Percentiles rank a stretch among this genome's conserved stretches.
Conservation (phyloP, 2,113 vertebrate genomes). For the Alligator sinensis region DNA sequence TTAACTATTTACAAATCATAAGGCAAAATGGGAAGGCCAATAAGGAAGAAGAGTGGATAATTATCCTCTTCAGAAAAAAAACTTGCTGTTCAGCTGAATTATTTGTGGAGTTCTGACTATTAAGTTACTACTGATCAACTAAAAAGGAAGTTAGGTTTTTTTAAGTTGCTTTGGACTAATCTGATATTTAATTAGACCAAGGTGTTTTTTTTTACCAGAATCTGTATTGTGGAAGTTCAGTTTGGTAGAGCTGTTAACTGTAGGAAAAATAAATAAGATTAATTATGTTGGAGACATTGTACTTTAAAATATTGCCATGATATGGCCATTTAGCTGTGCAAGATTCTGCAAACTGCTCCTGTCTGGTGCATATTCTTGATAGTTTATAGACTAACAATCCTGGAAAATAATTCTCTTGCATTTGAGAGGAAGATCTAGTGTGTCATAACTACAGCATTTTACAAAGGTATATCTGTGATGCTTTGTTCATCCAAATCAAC, state of each 20-base stretch:
- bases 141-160: not conserved
- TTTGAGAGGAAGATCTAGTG: not conserved
- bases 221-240: not conserved
- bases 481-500: not conserved
- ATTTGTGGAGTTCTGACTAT: not conserved
- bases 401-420: too few species aligned
- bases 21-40: not conserved
- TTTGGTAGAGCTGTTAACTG: not conserved
- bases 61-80: not conserved
- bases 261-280: not conserved
- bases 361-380: not conserved
- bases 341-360: not conserved
- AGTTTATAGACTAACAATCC: not conserved
- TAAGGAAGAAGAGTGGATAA: rapidly evolving
- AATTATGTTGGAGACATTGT: not conserved
- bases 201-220: not conserved
- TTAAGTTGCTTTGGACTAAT: not conserved
- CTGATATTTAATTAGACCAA: not conserved
- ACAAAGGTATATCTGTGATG: not conserved
- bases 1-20: rapidly evolving
- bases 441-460: not conserved
- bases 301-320: not conserved
- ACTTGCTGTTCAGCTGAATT: not conserved
- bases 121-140: not conserved
- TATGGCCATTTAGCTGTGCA: not conserved